Base-by-base conservation (phyloP, 2,797 vertebrate genomes). In the Melanotaenia pygmaea region DNA sequence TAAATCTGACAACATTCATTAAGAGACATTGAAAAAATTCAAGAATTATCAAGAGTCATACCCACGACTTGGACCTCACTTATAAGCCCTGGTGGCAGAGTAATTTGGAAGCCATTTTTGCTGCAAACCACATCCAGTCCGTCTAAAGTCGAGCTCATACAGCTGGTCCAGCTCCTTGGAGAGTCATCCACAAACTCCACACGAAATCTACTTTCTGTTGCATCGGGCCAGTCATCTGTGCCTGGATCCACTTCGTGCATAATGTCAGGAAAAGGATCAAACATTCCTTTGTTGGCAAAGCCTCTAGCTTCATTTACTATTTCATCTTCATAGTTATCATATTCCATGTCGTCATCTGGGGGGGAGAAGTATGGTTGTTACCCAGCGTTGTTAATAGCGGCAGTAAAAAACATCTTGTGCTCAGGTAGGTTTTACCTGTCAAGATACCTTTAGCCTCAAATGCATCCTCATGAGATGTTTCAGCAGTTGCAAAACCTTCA, bases 1-100 rank as follows among this genome's bases (percentile, higher is more conserved):
- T 4, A 12, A 22, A 59, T 1, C 1, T 14, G 0, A 53, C 3
- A 13, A 8, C 5, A 67, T 1, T 14, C 7, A 20, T 18, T 57
- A 5, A 54, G 12, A 1, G 51, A 32, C 47, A 65, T 16, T 9
- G 1, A 0, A 50, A 56, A 3, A 0, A 30, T 5, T 20, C n/a
- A 3, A 4, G 5, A 50, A 34, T 24, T 0, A 0, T 32, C 0
- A 50, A n/a, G 59, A 32, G 18, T 79, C 86, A 11, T 75, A 93
- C 88, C 87, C 22, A 88, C 20, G 62, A 89, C 70, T 50, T 79
- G 82, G 1, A 89, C 45, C 0, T 79, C 43, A 37, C 40, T 75
- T 3, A 90, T 4, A 16, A 57, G 34, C 16, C 63, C 64, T 2
- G 3, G 0, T 6, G 40, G 67, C 22, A 90, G 22, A 16, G 59